Base-by-base conservation (phyloP, 2,113 vertebrate genomes). In the Pelecanus crispus region DNA sequence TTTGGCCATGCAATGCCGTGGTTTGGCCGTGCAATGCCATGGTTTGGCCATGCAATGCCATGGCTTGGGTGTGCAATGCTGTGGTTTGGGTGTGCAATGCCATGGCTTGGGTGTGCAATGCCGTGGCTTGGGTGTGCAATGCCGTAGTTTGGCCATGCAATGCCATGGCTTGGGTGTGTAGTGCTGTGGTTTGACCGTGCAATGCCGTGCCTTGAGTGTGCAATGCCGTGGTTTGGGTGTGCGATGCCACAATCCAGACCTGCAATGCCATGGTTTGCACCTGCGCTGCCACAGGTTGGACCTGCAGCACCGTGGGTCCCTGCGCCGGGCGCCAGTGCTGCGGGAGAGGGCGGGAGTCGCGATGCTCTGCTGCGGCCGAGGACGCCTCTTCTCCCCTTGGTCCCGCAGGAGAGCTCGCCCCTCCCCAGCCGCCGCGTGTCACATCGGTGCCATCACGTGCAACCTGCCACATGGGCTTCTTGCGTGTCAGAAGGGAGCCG, bases 101-200 rank as follows among this genome's bases (percentile, higher is more conserved):
- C 61, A 4, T 45, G 45, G 6, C 12, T 17, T 34, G 22, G 3
- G 0, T 11, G 11, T 6, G 11, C 38, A 10, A 0, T 28, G n/a
- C 29, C 22, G 3, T 6, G 13, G 10, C 20, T 58, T 31, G 44
- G 8, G 6, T 11, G 13, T 44, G 28, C 29, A 13, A 2, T 21
- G 47, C 21, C 16, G 13, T 10, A 10, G 28, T 6, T 29, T 28
- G 8, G 9, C 29, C 19, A 22, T 13, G 16, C 74, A 13, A 3
- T 19, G 45, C 17, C 45, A 34, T 13, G 15, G 32, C 9, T 34
- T 28, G 8, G 13, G 36, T 28, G 22, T 8, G 13, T 66, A 11
- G 3, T 2, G 31, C 38, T 67, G 13, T 47, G 45, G 42, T 42
- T 42, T 42, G 42, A 42, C 8, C 45, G 22, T 8, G 13, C 74